Evolutionary conservation across 2,888 invertebrate species (phyloP).

Genomic region (Apodemia mormo): DNA sequence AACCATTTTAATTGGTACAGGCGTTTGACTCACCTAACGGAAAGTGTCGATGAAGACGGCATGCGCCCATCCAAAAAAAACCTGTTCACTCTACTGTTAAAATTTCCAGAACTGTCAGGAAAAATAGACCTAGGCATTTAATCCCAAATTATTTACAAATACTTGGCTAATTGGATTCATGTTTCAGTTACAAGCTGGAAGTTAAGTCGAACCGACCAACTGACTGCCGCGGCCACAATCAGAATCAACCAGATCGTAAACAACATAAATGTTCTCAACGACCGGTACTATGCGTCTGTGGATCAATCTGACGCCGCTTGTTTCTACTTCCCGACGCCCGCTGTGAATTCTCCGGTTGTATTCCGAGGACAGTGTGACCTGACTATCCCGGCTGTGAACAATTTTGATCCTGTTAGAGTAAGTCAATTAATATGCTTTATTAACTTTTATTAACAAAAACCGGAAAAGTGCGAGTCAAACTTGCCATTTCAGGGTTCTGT

Average conservation of each 20-base stretch:
- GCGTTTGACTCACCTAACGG: too few species aligned
- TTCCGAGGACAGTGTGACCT: constrained; percentile 62
- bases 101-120: too few species aligned
- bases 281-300: constrained; percentile 48
- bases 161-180: too few species aligned
- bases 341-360: constrained; percentile 43
- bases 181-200: constrained; percentile 60
- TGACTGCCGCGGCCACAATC: constrained; percentile 39
- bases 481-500: too few species aligned
- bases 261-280: constrained; percentile 48
- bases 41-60: too few species aligned
- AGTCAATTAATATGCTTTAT: constrained; percentile 27
- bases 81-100: too few species aligned
- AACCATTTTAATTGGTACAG: too few species aligned
- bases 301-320: constrained; percentile 52
- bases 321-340: constrained; percentile 55
- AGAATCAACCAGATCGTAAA: constrained; percentile 48
- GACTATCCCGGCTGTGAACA: constrained; percentile 51
- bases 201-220: constrained; percentile 50
- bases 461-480: too few species aligned
- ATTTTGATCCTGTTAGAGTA: constrained; percentile 46
- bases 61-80: too few species aligned
- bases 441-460: too few species aligned
- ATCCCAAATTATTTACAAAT: too few species aligned
- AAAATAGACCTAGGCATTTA: too few species aligned